phyloP scores from a whole-genome alignment of 2,797 vertebrate species.

The Lophura swinhoii region DNA sequence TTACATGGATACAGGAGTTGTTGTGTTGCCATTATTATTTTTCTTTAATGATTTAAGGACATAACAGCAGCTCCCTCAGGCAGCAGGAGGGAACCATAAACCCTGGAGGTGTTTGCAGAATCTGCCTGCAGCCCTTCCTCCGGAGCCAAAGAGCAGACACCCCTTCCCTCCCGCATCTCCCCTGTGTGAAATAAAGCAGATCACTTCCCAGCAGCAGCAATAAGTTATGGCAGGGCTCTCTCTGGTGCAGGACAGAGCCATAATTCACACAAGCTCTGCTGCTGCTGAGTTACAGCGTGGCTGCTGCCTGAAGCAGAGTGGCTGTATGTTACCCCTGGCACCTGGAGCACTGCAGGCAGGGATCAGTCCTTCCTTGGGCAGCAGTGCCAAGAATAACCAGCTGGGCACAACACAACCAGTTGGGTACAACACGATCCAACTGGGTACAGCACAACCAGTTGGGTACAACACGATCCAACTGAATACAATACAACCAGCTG shows the following conservation, averaged over 20 bases:
- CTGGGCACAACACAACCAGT: not conserved
- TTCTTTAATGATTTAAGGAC: slow-evolving; percentile 31
- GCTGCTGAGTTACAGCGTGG: slow-evolving; percentile 28
- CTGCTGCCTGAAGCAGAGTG: not conserved
- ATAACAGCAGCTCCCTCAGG: not conserved
- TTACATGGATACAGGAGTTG: not conserved
- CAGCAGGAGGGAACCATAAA: not conserved
- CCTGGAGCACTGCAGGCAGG: not conserved
- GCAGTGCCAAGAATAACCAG: not conserved
- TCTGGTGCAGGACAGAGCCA: slow-evolving; percentile 16
- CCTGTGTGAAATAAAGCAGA: slow-evolving; percentile 29
- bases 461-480: too few relatives aligned
- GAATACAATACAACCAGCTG: too few relatives aligned
- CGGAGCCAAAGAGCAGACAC: not conserved
- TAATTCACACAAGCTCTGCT: slow-evolving; percentile 18
- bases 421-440: not conserved
- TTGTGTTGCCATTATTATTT: not conserved
- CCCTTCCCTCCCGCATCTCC: not conserved
- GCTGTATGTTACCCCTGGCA: not conserved
- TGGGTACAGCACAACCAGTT: too few relatives aligned
- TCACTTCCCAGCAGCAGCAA: not conserved
- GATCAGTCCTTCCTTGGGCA: not conserved
- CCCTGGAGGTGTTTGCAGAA: not conserved
- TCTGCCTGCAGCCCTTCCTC: not conserved
- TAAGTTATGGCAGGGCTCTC: not conserved